A percentile compares a stretch with the other conserved stretches of the same genome.
These are phyloP conservation scores for Laothoe populi DNA, from an alignment of 2,888 invertebrate species.

Conservation along the genomic window DNA sequence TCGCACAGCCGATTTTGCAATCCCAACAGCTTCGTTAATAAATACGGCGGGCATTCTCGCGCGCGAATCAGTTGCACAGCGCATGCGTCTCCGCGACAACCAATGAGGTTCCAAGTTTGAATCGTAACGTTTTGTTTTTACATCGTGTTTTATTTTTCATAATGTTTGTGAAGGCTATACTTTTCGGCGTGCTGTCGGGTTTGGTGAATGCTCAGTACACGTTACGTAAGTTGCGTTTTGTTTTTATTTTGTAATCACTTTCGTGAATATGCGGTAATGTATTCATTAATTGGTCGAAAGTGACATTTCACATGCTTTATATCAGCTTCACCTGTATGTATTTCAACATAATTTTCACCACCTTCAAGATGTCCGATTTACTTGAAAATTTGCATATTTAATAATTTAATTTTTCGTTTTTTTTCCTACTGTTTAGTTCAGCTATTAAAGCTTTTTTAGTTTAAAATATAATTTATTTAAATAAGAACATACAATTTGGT, in stretches of 20 bases:
- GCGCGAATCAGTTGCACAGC: slow-evolving; percentile 48
- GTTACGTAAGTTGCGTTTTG: slow-evolving; percentile 49
- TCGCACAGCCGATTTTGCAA: slow-evolving; percentile 24
- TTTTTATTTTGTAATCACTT: slow-evolving; percentile 28
- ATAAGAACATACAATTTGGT: too few relatives aligned
- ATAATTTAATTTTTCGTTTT: too few relatives aligned
- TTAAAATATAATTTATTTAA: too few relatives aligned
- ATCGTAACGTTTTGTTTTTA: slow-evolving; percentile 10
- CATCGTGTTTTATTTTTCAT: slow-evolving; percentile 15
- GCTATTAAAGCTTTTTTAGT: too few relatives aligned
- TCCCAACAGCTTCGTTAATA: slow-evolving; percentile 43
- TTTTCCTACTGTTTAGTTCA: too few relatives aligned
- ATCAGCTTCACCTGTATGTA: too few relatives aligned
- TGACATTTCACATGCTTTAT: too few relatives aligned
- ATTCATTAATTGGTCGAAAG: not conserved
- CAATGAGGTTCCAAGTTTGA: slow-evolving; percentile 4
- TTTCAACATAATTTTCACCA: too few relatives aligned
- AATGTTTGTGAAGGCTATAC: slow-evolving; percentile 44
- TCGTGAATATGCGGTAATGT: slow-evolving; percentile 19
- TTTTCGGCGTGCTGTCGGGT: slow-evolving; percentile 45
- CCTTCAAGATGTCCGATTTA: too few relatives aligned
- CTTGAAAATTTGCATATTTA: too few relatives aligned
- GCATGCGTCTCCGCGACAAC: slow-evolving; percentile 35
- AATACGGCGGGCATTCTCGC: slow-evolving; percentile 46
- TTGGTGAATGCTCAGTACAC: slow-evolving; percentile 44